Evolutionary conservation across 2,888 invertebrate species (phyloP), one percentile per base, ranked within the genome.

Genomic region (Zaprionus lineosus): DNA sequence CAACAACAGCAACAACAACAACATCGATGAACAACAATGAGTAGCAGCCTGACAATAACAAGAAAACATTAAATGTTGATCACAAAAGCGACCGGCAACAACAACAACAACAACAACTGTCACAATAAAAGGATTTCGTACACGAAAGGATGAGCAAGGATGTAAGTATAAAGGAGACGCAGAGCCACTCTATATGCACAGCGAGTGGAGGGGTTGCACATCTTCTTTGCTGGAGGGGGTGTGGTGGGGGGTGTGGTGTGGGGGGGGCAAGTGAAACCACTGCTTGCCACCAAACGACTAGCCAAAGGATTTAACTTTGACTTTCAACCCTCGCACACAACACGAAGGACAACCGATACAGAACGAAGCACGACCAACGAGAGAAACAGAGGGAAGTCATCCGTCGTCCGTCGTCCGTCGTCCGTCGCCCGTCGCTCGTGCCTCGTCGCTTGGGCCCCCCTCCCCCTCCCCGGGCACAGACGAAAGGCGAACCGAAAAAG

Each of bases 21-120:
- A 28, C 31, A 28, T n/a, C 6, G 34, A 21, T 18, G 19, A 55
- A 40, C 14, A 33, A 41, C 36, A 24, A 34, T 24, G 46, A 39
- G 40, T 29, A 33, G 33, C 33, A 47, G 41, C 28, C 41, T 29
- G 43, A 68, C 44, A 58, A 76, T 76, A 75, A 78, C 72, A 82
- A 67, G 72, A 76, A 78, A 78, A 83, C 83, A 78, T 83, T 83
- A 83, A 83, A 83, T 81, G 82, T 67, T 83, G 82, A 81, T 82
- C 83, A 83, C 81, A 81, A 74, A 66, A 73, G 65, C 70, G 53
- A 61, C 48, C 50, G 57, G 29, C 48, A 57, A 24, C 64, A 69
- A 51, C 74, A 73, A 48, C 73, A 73, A 57, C 74, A 70, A 78
- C 77, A 78, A 81, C 84, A 81, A 75, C 77, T 79, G 82, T 82